Evolutionary conservation across 2,888 invertebrate genomes (phyloP), one percentile per base, ranked within the genome.

Genomic region (Orchesellides sinensis): DNA sequence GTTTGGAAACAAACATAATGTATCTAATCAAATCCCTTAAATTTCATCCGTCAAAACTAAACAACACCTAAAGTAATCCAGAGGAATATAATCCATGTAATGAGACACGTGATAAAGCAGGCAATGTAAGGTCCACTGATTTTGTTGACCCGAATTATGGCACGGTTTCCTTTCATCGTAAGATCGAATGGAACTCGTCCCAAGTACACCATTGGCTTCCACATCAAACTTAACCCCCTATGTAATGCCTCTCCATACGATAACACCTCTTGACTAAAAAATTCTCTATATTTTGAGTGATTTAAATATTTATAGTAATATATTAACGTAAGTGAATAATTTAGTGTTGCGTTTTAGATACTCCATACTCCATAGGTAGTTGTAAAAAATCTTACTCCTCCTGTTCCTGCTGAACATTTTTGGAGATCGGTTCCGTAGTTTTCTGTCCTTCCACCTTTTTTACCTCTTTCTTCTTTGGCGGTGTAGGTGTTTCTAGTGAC

Each of bases 211-310:
- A 80, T 72, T 19, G 80, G 80, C 25, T 66, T 29, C 80, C 80
- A 80, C 66, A 80, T 35, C 10, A 72, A 29, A 17, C 56, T 72
- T 27, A 80, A 29, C 27, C 68, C 65, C 4, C 19, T 49, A 32
- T 80, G 80, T 17, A 80, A 65, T 0, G 80, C 66, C 25, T 66
- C 52, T 1, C 72, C 72, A 56, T 80, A 80, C 0, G 80, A 56
- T 21, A 65, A 35, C 0, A 75, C 17, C 10, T 17, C 66, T 66
- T 66, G 65, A 3, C 72, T 72, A 21, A 32, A 32, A 32, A 32
- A n/a, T n/a, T n/a, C n/a, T n/a, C n/a, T n/a, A n/a, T n/a, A n/a
- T n/a, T n/a, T n/a, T n/a, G n/a, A n/a, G n/a, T n/a, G n/a, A n/a
- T n/a, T n/a, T n/a, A n/a, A n/a, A n/a, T n/a, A n/a, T n/a, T n/a